These are phyloP conservation scores for Prostheceraeus crozeri DNA, from an alignment of 2,888 invertebrate genomes.

Conservation along the genomic window DNA sequence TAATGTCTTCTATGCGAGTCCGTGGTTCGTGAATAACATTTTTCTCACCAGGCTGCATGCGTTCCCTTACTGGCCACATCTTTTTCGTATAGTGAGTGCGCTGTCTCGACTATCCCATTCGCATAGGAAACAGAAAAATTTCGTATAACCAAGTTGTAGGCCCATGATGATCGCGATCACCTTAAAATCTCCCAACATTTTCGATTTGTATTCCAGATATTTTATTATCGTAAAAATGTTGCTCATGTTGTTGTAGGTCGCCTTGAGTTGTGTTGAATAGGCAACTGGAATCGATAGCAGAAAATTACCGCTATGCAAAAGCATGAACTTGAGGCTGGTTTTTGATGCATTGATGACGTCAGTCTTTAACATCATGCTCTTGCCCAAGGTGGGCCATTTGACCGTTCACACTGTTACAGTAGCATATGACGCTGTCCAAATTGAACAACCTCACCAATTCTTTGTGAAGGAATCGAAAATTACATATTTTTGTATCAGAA, in stretches of 20 bases:
- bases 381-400: background rate
- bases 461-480: background rate
- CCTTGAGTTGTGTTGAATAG: background rate
- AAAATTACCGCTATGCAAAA: background rate
- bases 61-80: background rate
- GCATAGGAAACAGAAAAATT: conserved; percentile 23
- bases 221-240: background rate
- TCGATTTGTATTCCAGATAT: background rate
- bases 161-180: conserved; percentile 9
- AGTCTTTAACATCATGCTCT: background rate
- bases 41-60: background rate
- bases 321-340: background rate
- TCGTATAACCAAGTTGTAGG: conserved; percentile 18
- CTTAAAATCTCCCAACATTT: background rate
- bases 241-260: conserved; percentile 2
- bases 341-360: conserved; percentile 6
- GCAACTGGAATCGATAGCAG: background rate
- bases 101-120: conserved; percentile 25
- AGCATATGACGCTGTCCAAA: background rate
- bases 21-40: background rate
- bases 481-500: background rate
- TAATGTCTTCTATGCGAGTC: background rate
- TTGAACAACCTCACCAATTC: conserved; percentile 5
- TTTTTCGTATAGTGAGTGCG: background rate
- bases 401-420: conserved; percentile 1